phyloP scores from a whole-genome alignment of 1,140 invertebrate species.

The Drosophila kurseongensis region DNA sequence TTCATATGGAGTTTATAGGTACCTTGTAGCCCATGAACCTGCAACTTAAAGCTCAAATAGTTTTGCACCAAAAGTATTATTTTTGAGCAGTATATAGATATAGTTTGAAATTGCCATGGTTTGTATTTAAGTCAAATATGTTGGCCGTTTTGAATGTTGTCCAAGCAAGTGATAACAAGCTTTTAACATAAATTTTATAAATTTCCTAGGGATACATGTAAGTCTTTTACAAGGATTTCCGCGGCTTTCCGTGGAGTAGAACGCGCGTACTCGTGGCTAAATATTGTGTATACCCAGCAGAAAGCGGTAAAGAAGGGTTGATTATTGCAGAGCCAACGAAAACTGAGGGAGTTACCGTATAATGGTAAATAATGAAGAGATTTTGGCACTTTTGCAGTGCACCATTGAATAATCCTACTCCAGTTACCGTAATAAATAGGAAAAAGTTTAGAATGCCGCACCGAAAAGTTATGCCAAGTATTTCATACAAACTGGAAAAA shows the following conservation, averaged over 20 bases:
- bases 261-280: neutral
- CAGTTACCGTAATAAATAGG: slow-evolving; percentile 9
- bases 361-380: slow-evolving; percentile 11
- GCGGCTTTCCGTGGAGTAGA: neutral
- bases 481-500: slow-evolving; percentile 32
- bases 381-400: slow-evolving; percentile 3
- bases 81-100: too few species aligned
- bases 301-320: slow-evolving; percentile 2
- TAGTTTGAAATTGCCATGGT: too few species aligned
- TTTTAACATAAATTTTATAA: neutral
- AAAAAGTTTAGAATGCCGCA: slow-evolving; percentile 21
- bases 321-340: slow-evolving; percentile 5
- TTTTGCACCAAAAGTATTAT: too few species aligned
- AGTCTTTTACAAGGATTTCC: slow-evolving; percentile 3
- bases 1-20: neutral
- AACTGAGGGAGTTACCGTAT: neutral
- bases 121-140: too few species aligned
- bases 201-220: neutral
- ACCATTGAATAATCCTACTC: slow-evolving; percentile 1
- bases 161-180: neutral
- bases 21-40: too few species aligned
- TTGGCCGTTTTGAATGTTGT: too few species aligned
- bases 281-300: neutral
- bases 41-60: too few species aligned
- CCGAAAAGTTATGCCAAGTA: slow-evolving; percentile 42